Base-by-base conservation (phyloP, 1,140 invertebrate genomes). In the Drosophila grimshawi region DNA sequence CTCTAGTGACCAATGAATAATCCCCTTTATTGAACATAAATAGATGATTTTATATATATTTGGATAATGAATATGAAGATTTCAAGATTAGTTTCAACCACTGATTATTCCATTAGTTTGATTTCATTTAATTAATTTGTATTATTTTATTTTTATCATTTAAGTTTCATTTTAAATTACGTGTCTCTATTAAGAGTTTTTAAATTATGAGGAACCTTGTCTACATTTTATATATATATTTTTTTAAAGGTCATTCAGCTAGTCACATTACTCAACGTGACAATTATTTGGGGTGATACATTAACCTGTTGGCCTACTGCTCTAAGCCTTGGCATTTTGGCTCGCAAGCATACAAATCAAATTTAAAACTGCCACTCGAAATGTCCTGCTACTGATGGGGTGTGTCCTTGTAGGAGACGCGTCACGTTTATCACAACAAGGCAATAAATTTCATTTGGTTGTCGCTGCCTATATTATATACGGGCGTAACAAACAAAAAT, bases 391-490 rank as follows among this genome's bases (percentile, higher is more conserved):
- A 46, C 37, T 19, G 56, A 6, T 57, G 51, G 46, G 8, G 35
- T 29, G 29, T 86, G 78, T 69, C 78, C 73, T 71, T 55, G 60
- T 68, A 57, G 45, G 51, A 80, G 59, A 65, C 68, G 81, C 76
- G 68, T 81, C 86, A 88, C 85, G 86, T 85, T 88, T 89, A 85
- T 85, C 85, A 89, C 85, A 88, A 88, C 85, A 88, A 57, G 67
- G 86, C 78, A 89, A 88, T 89, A 88, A 88, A 88, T 88, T 89
- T 89, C 56, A 78, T 78, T 78, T 45, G 67, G 60, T 69, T 83
- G 80, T 82, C 62, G 62, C 51, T 56, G 57, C 46, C 48, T 11
- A 62, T 57, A 48, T 29, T 48, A n/a, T n/a, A 48, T 10, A 7
- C 7, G 39, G 30, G n/a, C 45, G 11, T 32, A 59, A 33, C 30